Evolutionary conservation across 2,113 vertebrate genomes (phyloP), one percentile per base, ranked within the genome.

Genomic region (Sphaerodactylus townsendi): DNA sequence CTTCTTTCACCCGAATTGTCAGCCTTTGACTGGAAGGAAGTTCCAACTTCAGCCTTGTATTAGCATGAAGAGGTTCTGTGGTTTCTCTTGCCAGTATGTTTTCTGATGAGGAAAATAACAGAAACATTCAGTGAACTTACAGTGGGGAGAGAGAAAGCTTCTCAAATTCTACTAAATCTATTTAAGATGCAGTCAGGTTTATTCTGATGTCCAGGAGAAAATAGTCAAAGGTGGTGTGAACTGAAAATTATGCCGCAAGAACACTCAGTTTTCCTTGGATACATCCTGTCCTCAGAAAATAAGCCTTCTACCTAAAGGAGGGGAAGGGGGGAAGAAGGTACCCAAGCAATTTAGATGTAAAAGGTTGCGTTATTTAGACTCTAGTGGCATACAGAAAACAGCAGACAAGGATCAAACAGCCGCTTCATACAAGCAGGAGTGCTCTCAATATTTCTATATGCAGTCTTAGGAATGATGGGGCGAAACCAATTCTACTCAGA

Each of bases 401-500:
- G 82, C 0, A 1, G 53, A 44, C 9, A 48, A 48, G 21, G 64
- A 87, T 75, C 25, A 19, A 91, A 53, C 2, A 48, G 77, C 53
- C 10, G 3, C 66, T 87, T 82, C 33, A 28, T 39, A 84, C 35
- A 79, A 85, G 44, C 14, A 6, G 5, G 70, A 41, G 30, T 1
- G 23, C 79, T 91, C 78, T 75, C 84, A 65, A 81, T 28, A 82
- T 85, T 66, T 79, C 46, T 83, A 70, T 74, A 37, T 66, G 68
- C 73, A 90, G 91, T 83, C 39, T 90, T 69, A 5, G 56, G 86
- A 87, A 87, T 3, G 15, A 89, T 30, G 81, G 75, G 70, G 83
- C 81, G 70, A 85, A 92, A 91, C 72, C 84, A 75, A 71, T 91
- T 87, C 83, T 87, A n/a, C 33, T 81, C 85, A 81, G 88, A 92